Evolutionary conservation across 2,113 vertebrate genomes (phyloP), one percentile per base, ranked within the genome.

Genomic region (Tupaia chinensis): DNA sequence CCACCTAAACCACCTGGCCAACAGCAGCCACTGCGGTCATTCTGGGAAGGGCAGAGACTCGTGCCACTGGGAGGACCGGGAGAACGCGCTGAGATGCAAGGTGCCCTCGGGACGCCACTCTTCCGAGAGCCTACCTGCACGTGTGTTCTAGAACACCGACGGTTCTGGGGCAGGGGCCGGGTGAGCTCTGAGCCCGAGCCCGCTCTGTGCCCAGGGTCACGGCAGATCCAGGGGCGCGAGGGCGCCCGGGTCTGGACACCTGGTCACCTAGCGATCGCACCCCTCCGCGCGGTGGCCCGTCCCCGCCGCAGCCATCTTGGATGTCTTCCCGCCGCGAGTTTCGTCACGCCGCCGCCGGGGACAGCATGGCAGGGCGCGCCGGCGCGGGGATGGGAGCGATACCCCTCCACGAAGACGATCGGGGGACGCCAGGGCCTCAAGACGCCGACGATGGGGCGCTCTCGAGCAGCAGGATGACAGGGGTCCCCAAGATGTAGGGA

Each of bases 281-380:
- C 4, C 9, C 34, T 1, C 60, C 29, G 56, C 80, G 54, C 29
- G 78, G 95, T 68, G 76, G 32, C 79, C 79, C 7, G 90, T 77
- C 60, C 97, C 81, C 92, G 56, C 20, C 91, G 97, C 96, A 95
- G 97, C 97, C 97, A 98, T 98, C 96, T 98, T 98, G 96, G 91
- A 34, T 14, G 69, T 15, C 32, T 88, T 61, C 56, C 73, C 25
- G 53, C 60, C 2, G 79, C 79, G 66, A 44, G 61, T 65, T 53
- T 74, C 68, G 72, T 81, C 95, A 70, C 32, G 83, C 89, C 5
- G 79, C 34, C 60, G 13, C 27, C 5, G 53, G 54, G 90, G 76
- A 69, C 96, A 8, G 94, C 82, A 4, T 6, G 81, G 91, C 85
- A 17, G 63, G 90, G 80, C 68, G 87, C 63, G 23, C 3, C 61